A percentile compares a stretch with the other conserved stretches of the same genome.
Conservation (phyloP, 2,797 vertebrate genomes). For the Girardinus metallicus region DNA sequence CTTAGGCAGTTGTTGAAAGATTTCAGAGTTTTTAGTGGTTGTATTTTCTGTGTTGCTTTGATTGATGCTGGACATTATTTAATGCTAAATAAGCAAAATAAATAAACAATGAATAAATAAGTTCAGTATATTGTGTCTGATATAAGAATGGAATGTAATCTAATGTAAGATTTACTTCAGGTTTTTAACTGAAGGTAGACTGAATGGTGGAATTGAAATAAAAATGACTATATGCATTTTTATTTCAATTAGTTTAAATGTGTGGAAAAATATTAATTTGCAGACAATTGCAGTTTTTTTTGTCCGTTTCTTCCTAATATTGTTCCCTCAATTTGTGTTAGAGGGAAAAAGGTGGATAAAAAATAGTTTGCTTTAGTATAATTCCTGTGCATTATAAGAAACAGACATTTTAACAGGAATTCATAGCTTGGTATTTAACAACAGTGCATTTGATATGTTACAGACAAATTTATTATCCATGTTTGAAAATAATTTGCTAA, state of each 20-base stretch:
- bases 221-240: too few relatives aligned
- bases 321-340: not conserved
- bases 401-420: not conserved
- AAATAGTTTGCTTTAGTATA: not conserved
- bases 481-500: too few relatives aligned
- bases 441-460: not conserved
- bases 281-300: not conserved
- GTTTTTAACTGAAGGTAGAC: not conserved
- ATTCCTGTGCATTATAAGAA: not conserved
- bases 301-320: not conserved
- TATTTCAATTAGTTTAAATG: too few relatives aligned
- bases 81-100: not conserved
- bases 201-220: not conserved
- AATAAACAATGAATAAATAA: not conserved
- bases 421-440: not conserved
- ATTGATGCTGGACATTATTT: not conserved
- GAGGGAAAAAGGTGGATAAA: not conserved
- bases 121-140: not conserved
- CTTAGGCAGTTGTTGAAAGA: not conserved
- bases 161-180: not conserved
- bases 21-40: not conserved
- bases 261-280: too few relatives aligned
- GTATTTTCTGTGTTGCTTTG: not conserved
- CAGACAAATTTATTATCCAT: not conserved
- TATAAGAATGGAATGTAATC: too few relatives aligned